Evolutionary conservation across 2,113 vertebrate genomes (phyloP).

Genomic region (Mobula hypostoma): DNA sequence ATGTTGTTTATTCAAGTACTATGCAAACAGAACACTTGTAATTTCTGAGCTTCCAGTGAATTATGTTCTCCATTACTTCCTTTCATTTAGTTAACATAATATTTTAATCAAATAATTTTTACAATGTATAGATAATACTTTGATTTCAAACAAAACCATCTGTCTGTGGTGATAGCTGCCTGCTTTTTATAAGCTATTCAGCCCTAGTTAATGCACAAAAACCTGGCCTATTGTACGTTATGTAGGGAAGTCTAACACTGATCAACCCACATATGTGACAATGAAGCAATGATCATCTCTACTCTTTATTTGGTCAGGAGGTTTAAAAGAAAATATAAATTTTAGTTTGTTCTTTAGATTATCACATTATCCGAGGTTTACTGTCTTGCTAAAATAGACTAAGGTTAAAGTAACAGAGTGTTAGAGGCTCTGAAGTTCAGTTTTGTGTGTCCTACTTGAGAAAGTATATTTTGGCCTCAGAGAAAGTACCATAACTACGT

Average conservation of each 20-base stretch:
- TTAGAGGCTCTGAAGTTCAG: not conserved
- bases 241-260: not conserved
- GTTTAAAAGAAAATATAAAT: constrained; percentile 14
- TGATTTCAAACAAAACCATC: not conserved
- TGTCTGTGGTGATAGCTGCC: not conserved
- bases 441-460: not conserved
- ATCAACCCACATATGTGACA: no score
- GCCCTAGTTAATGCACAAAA: not conserved
- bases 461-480: not conserved
- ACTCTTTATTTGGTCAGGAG: not conserved
- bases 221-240: not conserved
- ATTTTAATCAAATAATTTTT: constrained; percentile 14
- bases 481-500: not conserved
- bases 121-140: not conserved
- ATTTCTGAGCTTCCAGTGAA: not conserved
- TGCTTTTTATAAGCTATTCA: not conserved
- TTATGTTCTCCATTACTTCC: not conserved
- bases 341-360: not conserved
- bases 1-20: not conserved
- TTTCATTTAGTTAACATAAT: not conserved
- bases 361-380: no score
- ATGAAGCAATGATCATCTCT: not conserved
- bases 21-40: not conserved
- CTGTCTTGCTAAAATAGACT: not conserved
- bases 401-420: not conserved